phyloP scores from a whole-genome alignment of 1,140 invertebrate species.

The Stegodyphus mimosarum region DNA sequence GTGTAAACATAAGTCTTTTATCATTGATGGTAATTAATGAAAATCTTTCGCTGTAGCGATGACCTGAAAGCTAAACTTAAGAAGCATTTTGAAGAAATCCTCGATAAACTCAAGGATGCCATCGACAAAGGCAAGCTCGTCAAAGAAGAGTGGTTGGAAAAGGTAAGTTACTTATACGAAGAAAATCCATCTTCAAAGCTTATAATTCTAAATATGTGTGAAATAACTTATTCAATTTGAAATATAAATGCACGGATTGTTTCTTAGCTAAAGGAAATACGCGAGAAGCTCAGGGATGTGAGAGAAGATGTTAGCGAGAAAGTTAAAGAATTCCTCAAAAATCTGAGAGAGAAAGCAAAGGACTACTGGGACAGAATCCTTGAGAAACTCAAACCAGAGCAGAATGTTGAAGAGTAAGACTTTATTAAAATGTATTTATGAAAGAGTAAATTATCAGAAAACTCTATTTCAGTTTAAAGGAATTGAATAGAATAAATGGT shows the following conservation, averaged over 20 bases:
- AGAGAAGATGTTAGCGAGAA: neutral
- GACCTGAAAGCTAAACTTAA: neutral
- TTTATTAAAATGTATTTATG: no score
- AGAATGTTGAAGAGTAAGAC: neutral
- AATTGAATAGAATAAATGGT: no score
- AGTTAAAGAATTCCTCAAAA: neutral
- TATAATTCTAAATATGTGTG: no score
- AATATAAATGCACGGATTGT: neutral
- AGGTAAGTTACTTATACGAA: slow-evolving; percentile 1
- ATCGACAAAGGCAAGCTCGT: slow-evolving; percentile 42
- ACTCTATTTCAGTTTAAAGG: no score
- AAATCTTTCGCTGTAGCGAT: neutral
- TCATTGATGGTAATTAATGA: no score
- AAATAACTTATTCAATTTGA: no score
- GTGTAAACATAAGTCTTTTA: no score
- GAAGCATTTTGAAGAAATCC: slow-evolving; percentile 31
- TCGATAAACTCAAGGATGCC: slow-evolving; percentile 45
- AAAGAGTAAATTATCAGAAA: no score
- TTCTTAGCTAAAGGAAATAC: slow-evolving; percentile 27
- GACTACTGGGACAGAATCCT: neutral
- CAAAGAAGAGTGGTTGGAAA: slow-evolving; percentile 20
- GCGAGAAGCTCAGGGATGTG: neutral
- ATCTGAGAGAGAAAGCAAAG: slow-evolving; percentile 12
- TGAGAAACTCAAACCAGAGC: neutral
- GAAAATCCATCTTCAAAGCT: no score